These are phyloP conservation scores for Pinna nobilis DNA, from an alignment of 1,140 invertebrate genomes.

Conservation along the genomic window DNA sequence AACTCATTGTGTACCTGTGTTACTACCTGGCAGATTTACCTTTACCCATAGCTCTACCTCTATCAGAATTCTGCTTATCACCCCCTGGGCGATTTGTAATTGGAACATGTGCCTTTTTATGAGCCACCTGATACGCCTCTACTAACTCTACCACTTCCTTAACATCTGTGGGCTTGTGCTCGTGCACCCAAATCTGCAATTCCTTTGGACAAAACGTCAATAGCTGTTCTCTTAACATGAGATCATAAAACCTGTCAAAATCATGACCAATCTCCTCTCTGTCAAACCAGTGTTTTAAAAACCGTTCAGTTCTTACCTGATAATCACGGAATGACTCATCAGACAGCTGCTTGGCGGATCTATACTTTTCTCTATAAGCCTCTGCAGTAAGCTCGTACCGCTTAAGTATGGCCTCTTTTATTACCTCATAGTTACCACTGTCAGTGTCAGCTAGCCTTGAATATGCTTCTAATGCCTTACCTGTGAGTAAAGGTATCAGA, in stretches of 20 bases:
- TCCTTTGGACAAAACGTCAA: not conserved
- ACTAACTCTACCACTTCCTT: conserved; percentile 10
- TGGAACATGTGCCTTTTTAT: too few species aligned
- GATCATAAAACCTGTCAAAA: not conserved
- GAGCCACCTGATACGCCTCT: conserved; percentile 4
- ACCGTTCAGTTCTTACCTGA: not conserved
- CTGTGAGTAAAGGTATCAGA: conserved; percentile 6
- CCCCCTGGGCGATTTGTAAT: too few species aligned
- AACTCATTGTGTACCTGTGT: too few species aligned
- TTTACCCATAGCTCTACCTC: too few species aligned
- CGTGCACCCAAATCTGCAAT: conserved; percentile 5
- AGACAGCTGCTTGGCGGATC: not conserved
- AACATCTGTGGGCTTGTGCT: not conserved
- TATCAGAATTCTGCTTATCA: too few species aligned
- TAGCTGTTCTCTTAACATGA: conserved; percentile 11
- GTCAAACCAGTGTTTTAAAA: conserved; percentile 17
- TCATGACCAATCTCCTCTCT: not conserved
- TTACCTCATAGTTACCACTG: conserved; percentile 13
- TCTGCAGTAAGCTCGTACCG: conserved; percentile 26
- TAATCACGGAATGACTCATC: conserved; percentile 8
- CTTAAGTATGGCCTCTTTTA: conserved; percentile 18
- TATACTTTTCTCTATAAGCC: conserved; percentile 16
- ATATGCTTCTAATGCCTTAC: conserved; percentile 24
- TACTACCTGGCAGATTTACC: too few species aligned
- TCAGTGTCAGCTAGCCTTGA: not conserved